Base-by-base conservation (phyloP, 2,113 vertebrate species). In the Festucalex cinctus region DNA sequence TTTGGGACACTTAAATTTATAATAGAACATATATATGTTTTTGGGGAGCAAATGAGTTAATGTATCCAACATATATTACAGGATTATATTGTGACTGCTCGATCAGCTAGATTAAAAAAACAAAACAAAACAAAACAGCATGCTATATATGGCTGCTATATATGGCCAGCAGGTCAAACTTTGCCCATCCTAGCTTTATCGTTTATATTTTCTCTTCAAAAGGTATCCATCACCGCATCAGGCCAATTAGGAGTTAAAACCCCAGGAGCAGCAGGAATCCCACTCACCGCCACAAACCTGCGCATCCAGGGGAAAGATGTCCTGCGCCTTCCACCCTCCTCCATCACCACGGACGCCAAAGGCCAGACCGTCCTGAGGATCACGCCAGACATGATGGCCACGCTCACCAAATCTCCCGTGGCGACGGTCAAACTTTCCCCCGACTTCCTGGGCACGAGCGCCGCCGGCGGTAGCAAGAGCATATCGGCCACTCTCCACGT, bases 371-470 rank as follows among this genome's bases (percentile, higher is more conserved):
- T 98, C 74, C 88, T 99, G 70, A 93, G 97, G 9, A 98, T 99
- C 84, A 98, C 97, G 3, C 97, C 97, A 0, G 97, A 99, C 91
- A 98, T 99, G 97, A 98, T 98, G 96, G 97, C 97, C 26, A 98
- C 97, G 0, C 88, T 99, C 49, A 93, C 97, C 77, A 98, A 98
- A 81, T 97, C 95, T 16, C 96, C 96, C 59, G 93, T 98, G 32
- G 94, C 97, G 8, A 97, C 97, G 0, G 95, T 98, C 70, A 99
- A 99, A 85, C 88, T 99, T 76, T 96, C 94, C 3, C 95, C 97
- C 39, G 97, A 99, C 83, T 95, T 99, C 71, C 92, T 99, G 71
- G 90, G 92, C 41, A 83, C 92, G 0, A 89, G 90, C 19, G 78
- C 90, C 0, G 82, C 92, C 6, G 88, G 91, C 1, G 88, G 91